Conservation (phyloP, 2,797 vertebrate genomes). For the Holocentrus rufus region DNA sequence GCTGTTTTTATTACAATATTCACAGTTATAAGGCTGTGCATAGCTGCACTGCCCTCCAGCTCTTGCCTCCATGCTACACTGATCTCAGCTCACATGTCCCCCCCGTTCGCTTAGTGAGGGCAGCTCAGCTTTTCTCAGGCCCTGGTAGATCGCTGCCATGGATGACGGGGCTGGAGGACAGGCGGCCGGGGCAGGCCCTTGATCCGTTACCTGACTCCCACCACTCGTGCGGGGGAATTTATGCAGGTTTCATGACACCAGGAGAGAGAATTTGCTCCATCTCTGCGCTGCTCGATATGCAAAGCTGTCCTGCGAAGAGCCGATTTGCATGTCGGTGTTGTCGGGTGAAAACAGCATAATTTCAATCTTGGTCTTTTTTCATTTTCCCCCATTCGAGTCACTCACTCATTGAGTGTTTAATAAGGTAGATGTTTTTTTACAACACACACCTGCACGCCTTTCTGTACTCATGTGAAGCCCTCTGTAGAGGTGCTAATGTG, state of each 20-base stretch:
- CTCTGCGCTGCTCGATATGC: slow-evolving; percentile 51
- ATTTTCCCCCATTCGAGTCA: background rate
- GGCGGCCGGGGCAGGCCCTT: slow-evolving; percentile 26
- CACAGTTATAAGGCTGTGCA: slow-evolving; percentile 5
- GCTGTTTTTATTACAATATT: too few relatives aligned
- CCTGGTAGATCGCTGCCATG: slow-evolving; percentile 46
- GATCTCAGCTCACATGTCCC: slow-evolving; percentile 44
- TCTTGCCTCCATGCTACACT: slow-evolving; percentile 36
- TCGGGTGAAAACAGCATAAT: background rate
- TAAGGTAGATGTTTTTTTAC: background rate
- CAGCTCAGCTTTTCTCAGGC: slow-evolving; percentile 23
- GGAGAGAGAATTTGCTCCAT: slow-evolving; percentile 41
- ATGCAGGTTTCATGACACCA: slow-evolving; percentile 46
- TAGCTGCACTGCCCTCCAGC: slow-evolving; percentile 36
- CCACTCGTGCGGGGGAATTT: slow-evolving; percentile 52
- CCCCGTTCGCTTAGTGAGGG: slow-evolving; percentile 30
- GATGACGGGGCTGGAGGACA: slow-evolving; percentile 52
- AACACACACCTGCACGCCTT: background rate
- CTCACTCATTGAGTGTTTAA: background rate
- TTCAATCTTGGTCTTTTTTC: slow-evolving; percentile 7
- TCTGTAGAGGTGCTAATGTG: too few relatives aligned
- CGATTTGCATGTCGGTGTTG: slow-evolving; percentile 20
- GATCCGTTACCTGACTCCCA: slow-evolving; percentile 59
- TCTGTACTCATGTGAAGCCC: too few relatives aligned
- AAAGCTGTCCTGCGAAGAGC: slow-evolving; percentile 37